Base-by-base conservation (phyloP, 2,113 vertebrate genomes). In the Meriones unguiculatus region DNA sequence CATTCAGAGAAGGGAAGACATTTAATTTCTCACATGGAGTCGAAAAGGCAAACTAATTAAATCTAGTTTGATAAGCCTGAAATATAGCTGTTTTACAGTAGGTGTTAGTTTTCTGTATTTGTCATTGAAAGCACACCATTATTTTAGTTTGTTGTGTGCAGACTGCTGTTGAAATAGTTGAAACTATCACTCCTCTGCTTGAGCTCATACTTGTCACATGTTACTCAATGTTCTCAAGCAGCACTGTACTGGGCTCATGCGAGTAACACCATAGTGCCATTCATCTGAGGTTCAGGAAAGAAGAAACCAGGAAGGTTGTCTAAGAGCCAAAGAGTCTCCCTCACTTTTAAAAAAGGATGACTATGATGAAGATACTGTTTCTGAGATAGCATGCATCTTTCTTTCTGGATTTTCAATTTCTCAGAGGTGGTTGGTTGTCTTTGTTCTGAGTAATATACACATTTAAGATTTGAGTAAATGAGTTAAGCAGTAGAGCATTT, bases 21-120 rank as follows among this genome's bases (percentile, higher is more conserved):
- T 92, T 97, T 95, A 95, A 96, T 97, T 96, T 95, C 77, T 95
- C 84, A 70, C 57, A 87, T 38, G 57, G 87, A 89, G 85, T 86
- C 50, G 38, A 77, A 70, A 94, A 93, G 38, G 76, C 59, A 95
- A 94, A 62, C 65, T 95, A 94, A 97, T 95, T 96, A 97, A 90
- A 97, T 96, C 67, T 52, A 54, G 38, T 85, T 64, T 86, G 85
- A 96, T 90, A 93, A 84, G 80, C 59, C 38, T 94, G n/a, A 94
- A 94, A 78, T 92, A 70, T 80, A 96, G 85, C 28, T 89, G 38
- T 67, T 92, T 96, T 88, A 38, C 22, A 90, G 17, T n/a, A 87
- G 65, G 18, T 46, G 1, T 85, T 86, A 14, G 8, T 69, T 94
- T 87, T 92, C 15, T 87, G 8, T 50, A n/a, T 94, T 91, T 87